Conservation (phyloP, 2,113 vertebrate genomes). For the Dromas ardeola region DNA sequence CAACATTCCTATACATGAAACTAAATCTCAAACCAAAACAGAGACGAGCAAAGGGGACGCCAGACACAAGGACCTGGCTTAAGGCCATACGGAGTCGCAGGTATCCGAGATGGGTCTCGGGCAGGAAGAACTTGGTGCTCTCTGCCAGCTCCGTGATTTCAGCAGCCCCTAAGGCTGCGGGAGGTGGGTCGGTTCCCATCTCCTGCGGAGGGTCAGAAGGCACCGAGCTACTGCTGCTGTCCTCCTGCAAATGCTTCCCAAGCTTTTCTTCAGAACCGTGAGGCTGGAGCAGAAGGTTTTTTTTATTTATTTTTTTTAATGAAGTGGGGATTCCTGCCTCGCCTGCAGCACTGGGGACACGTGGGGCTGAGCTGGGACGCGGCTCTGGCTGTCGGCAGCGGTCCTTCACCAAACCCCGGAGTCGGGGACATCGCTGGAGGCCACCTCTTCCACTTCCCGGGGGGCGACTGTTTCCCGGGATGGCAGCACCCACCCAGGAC, state of each 20-base stretch:
- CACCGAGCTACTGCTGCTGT: accelerated
- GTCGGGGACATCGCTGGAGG: accelerated
- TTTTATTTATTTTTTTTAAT: too few species aligned
- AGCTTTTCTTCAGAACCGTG: background rate
- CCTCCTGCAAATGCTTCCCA: background rate
- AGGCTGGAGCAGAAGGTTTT: background rate
- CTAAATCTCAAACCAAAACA: background rate
- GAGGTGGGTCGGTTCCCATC: background rate
- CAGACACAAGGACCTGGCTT: background rate
- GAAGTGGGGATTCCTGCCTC: background rate
- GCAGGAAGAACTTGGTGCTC: background rate
- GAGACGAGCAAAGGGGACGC: background rate
- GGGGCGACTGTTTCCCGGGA: background rate
- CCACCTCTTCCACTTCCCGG: accelerated
- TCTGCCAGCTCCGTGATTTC: accelerated
- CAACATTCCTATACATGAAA: background rate
- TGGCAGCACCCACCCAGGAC: accelerated
- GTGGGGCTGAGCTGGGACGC: background rate
- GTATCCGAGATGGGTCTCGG: background rate
- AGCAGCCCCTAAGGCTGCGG: background rate
- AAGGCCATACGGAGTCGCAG: accelerated
- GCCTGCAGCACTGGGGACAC: accelerated
- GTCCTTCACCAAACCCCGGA: background rate
- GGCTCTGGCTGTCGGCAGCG: background rate
- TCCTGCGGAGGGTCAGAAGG: accelerated